These are phyloP conservation scores for Dolichallabes microphthalmus DNA, from an alignment of 2,113 vertebrate species.

Conservation along the genomic window DNA sequence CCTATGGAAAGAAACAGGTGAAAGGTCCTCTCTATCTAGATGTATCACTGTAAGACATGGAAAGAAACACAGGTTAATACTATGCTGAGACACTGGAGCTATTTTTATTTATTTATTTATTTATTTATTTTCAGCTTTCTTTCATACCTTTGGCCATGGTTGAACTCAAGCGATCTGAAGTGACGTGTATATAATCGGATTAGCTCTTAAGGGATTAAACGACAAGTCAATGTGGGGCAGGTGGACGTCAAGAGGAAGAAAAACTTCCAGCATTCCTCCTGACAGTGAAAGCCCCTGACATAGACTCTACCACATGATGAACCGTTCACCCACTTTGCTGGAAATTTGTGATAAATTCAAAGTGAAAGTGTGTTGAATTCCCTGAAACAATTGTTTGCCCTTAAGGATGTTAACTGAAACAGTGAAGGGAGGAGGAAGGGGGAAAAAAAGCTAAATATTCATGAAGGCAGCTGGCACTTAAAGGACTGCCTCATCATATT, in stretches of 20 bases:
- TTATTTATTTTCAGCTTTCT: neutral
- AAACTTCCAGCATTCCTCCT: neutral
- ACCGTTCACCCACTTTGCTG: slow-evolving; percentile 18
- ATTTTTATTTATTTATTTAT: neutral
- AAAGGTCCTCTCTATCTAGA: neutral
- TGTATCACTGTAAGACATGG: neutral
- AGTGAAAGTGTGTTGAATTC: slow-evolving; percentile 24
- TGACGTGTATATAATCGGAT: slow-evolving; percentile 65
- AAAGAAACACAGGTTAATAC: neutral
- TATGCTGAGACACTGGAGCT: neutral
- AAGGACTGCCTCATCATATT: neutral
- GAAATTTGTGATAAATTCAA: neutral
- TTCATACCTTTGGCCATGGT: slow-evolving; percentile 9
- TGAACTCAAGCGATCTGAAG: slow-evolving; percentile 29
- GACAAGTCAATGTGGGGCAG: slow-evolving; percentile 57
- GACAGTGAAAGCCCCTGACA: neutral
- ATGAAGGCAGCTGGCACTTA: slow-evolving; percentile 22
- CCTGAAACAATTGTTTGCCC: neutral
- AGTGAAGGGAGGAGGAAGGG: neutral
- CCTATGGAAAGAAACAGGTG: neutral
- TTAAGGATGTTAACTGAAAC: neutral
- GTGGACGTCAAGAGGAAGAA: slow-evolving; percentile 55
- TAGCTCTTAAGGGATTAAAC: slow-evolving; percentile 66
- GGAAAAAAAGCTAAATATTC: slow-evolving; percentile 8
- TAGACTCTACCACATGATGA: slow-evolving; percentile 14